A percentile compares a stretch with the other conserved stretches of the same genome.
These are phyloP conservation scores for Etheostoma nigrum DNA, from an alignment of 2,797 vertebrate species.

Conservation along the genomic window DNA sequence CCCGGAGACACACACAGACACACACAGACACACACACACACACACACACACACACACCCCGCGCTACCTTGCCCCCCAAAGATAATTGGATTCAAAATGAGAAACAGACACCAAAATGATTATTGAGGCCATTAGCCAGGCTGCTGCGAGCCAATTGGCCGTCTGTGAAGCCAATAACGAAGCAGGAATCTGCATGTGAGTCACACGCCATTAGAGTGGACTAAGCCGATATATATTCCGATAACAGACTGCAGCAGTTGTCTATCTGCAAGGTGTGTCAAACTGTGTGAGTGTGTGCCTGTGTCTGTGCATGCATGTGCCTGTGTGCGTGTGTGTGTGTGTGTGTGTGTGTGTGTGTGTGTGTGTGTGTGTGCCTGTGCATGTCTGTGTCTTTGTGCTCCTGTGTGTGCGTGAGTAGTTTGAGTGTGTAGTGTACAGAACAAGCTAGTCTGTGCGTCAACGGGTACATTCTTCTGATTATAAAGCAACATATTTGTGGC, in stretches of 20 bases:
- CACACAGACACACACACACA: constrained; percentile 21
- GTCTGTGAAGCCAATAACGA: constrained; percentile 12
- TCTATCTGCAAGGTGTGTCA: not conserved
- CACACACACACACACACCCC: constrained; percentile 12
- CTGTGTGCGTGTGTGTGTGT: too few relatives aligned
- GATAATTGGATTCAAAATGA: constrained; percentile 79
- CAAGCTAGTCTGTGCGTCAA: too few relatives aligned
- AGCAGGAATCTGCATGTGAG: constrained; percentile 16
- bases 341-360: too few relatives aligned
- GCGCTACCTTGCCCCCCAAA: not conserved
- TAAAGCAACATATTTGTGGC: too few relatives aligned
- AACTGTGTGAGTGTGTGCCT: not conserved
- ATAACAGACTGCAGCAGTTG: not conserved
- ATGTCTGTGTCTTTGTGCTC: too few relatives aligned
- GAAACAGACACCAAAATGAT: constrained; percentile 73
- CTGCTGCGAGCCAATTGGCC: constrained; percentile 61
- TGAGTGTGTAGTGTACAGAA: too few relatives aligned
- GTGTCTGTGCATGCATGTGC: not conserved
- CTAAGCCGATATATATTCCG: constrained; percentile 30
- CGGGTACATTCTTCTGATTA: too few relatives aligned
- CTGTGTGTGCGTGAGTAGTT: too few relatives aligned
- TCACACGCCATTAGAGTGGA: constrained; percentile 18
- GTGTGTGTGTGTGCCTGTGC: too few relatives aligned
- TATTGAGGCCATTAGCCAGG: constrained; percentile 58
- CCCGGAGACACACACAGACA: constrained; percentile 17